These are phyloP conservation scores for Cantharis rufa DNA, from an alignment of 2,888 invertebrate genomes.

Conservation along the genomic window DNA sequence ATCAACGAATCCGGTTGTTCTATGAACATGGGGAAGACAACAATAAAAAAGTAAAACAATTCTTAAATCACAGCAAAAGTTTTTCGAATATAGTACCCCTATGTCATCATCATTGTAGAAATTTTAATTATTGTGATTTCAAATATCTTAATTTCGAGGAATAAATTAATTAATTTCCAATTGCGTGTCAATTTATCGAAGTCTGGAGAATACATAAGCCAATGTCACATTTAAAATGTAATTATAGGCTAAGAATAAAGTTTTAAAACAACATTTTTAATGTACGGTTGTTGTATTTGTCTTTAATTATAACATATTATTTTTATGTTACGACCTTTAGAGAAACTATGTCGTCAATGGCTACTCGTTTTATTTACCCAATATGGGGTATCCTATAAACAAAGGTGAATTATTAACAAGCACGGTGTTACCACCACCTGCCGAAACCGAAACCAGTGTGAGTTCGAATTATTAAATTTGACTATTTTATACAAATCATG, in stretches of 20 bases:
- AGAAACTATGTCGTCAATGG: background rate
- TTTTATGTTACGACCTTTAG: background rate
- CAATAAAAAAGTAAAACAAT: background rate
- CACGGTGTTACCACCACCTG: background rate
- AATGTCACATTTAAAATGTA: background rate
- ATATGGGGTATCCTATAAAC: background rate
- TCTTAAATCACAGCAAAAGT: background rate
- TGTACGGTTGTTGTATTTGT: background rate
- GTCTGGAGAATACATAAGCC: background rate
- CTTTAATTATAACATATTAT: background rate
- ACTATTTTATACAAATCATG: background rate
- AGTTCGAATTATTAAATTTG: background rate
- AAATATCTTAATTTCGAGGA: background rate
- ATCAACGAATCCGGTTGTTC: conserved; percentile 4
- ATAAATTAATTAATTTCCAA: background rate
- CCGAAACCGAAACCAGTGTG: background rate
- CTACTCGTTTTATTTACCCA: background rate
- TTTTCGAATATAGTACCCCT: background rate
- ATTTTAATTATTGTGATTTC: background rate
- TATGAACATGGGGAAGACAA: background rate
- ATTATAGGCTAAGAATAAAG: background rate
- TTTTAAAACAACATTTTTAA: background rate
- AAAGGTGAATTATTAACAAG: background rate
- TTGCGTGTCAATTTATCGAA: background rate
- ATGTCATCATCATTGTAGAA: too few relatives aligned